Percentiles rank a stretch among this genome's conserved stretches.
These are phyloP conservation scores for Asteroscopus sphinx DNA, from an alignment of 2,888 invertebrate species.

Conservation along the genomic window DNA sequence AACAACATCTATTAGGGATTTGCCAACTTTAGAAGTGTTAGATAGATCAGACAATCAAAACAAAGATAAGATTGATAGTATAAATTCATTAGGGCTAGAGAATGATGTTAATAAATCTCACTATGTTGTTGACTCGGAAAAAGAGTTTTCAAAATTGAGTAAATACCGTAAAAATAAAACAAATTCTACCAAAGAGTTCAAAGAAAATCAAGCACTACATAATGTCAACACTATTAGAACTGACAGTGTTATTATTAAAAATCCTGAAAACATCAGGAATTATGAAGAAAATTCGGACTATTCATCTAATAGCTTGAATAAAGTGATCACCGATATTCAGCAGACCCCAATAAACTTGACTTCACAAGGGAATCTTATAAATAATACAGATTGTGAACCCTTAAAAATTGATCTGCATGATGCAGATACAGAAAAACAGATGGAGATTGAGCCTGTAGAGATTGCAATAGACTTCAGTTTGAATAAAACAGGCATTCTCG, in stretches of 20 bases:
- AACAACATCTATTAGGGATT: conserved; percentile 60
- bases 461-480: conserved; percentile 80
- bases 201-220: conserved; percentile 51
- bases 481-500: conserved; percentile 59
- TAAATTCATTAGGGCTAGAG: conserved; percentile 34
- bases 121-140: conserved; percentile 65
- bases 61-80: conserved; percentile 40
- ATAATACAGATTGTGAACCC: conserved; percentile 20
- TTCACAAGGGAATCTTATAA: conserved; percentile 55
- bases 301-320: conserved; percentile 30
- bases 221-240: conserved; percentile 72
- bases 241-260: conserved; percentile 86
- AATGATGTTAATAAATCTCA: conserved; percentile 50
- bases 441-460: conserved; percentile 58
- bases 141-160: conserved; percentile 78
- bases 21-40: conserved; percentile 62
- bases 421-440: conserved; percentile 29
- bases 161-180: conserved; percentile 80
- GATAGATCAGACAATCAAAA: conserved; percentile 54
- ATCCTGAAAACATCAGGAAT: conserved; percentile 79
- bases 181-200: conserved; percentile 50
- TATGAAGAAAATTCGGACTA: conserved; percentile 60
- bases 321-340: conserved; percentile 45
- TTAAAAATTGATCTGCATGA: conserved; percentile 24
- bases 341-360: conserved; percentile 66